phyloP scores from a whole-genome alignment of 1,140 invertebrate species.

The Muscidifurax raptorellus region DNA sequence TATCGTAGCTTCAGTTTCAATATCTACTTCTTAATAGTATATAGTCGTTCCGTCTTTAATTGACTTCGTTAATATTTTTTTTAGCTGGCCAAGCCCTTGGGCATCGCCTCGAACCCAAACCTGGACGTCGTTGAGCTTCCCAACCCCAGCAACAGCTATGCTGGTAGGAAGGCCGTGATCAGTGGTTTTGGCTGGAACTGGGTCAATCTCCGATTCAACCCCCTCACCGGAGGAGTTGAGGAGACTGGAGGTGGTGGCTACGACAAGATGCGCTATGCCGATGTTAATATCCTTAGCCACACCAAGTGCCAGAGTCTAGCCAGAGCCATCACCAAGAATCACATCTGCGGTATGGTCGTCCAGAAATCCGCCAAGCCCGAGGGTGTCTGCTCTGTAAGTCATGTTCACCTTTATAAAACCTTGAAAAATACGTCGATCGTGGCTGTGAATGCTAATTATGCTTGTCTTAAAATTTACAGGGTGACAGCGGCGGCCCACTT shows the following conservation, averaged over 20 bases:
- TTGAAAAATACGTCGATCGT: neutral
- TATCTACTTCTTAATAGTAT: neutral
- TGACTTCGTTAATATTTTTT: neutral
- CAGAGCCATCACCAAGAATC: neutral
- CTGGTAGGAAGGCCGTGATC: neutral
- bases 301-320: neutral
- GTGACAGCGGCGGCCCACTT: slow-evolving; percentile 28
- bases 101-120: neutral
- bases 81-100: neutral
- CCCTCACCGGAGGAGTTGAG: neutral
- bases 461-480: neutral
- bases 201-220: neutral
- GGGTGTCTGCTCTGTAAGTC: slow-evolving; percentile 20
- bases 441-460: neutral
- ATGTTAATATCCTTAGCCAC: neutral
- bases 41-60: neutral
- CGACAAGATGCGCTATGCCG: neutral
- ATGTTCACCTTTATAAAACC: neutral
- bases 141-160: neutral
- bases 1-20: neutral
- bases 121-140: neutral
- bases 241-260: neutral
- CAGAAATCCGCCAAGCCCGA: neutral
- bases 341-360: neutral
- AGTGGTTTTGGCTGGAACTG: slow-evolving; percentile 6